Percentiles rank a stretch among this genome's conserved stretches.
phyloP scores from a whole-genome alignment of 2,113 vertebrate species.

The Malaclemys terrapin region DNA sequence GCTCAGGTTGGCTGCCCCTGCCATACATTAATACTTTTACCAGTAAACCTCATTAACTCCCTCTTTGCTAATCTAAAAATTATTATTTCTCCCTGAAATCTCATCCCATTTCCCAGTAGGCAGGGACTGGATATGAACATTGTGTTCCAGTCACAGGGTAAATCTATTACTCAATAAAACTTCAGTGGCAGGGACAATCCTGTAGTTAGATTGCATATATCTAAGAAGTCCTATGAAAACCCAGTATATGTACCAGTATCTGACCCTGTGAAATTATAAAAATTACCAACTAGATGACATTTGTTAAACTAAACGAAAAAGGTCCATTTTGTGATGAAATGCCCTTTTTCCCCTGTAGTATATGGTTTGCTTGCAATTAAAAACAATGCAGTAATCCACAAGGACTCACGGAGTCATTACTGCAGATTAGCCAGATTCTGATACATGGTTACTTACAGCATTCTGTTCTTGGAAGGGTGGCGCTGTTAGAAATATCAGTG shows the following conservation, averaged over 20 bases:
- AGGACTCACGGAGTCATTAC: background rate
- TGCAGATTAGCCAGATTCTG: background rate
- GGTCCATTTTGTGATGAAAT: background rate
- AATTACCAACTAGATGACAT: background rate
- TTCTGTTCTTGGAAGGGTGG: slow-evolving; percentile 44
- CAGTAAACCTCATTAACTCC: slow-evolving; percentile 15
- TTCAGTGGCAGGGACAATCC: background rate
- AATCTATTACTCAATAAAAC: background rate
- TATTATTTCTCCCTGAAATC: background rate
- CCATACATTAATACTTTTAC: slow-evolving; percentile 8
- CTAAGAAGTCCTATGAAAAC: background rate
- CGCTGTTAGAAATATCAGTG: slow-evolving; percentile 31
- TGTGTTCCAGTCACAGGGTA: background rate
- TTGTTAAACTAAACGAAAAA: background rate
- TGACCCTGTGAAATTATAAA: background rate
- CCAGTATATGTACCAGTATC: background rate
- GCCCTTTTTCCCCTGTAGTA: background rate
- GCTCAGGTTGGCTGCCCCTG: too few relatives aligned
- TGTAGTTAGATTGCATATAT: background rate
- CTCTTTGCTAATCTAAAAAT: slow-evolving; percentile 6
- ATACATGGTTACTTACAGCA: background rate
- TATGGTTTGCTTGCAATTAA: background rate
- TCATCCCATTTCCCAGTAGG: background rate
- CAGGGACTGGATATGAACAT: background rate
- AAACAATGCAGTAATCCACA: background rate